Evolutionary conservation across 2,888 invertebrate species (phyloP), one percentile per base, ranked within the genome.

Genomic region (Sarcophaga subvicina): DNA sequence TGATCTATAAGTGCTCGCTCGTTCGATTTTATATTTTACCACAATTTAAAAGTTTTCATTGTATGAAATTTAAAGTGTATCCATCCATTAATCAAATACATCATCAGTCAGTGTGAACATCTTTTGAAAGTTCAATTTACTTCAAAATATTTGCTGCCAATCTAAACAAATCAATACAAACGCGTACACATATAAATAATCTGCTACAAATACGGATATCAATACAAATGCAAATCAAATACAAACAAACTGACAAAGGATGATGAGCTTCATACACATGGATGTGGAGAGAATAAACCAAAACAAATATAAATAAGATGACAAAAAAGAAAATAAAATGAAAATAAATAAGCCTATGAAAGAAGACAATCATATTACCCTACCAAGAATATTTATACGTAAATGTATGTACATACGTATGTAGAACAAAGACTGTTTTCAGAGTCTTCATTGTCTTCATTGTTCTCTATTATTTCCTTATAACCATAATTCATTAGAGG

Each of bases 181-280:
- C 10, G 49, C 6, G 64, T 20, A 59, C n/a, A 59, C 62, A 72
- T 22, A 71, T 17, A 59, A 14, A 22, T 66, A 72, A 17, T 54
- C 54, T 54, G 17, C 17, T 54, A 47, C 22, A 80, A 60, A 78
- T 49, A 78, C 62, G n/a, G 45, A 20, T 25, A 27, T 25, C 49
- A 79, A 70, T 54, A 25, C 73, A 76, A 27, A 76, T 66, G 25
- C 76, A 77, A 81, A 81, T 69, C 63, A 73, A 67, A 69, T 81
- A 37, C 76, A 63, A 75, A 81, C n/a, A 75, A 63, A 27, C 49
- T 54, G 54, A 4, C 54, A 17, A 54, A 54, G 54, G 54, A 54
- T 54, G 54, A 54, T 54, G 54, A 54, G 12, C 14, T 54, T 54
- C 54, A 54, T 14, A 10, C 10, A 37, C 37, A 54, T 54, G 4